Evolutionary conservation across 1,140 invertebrate species (phyloP).

Genomic region (Hyposmocoma kahamanoa): DNA sequence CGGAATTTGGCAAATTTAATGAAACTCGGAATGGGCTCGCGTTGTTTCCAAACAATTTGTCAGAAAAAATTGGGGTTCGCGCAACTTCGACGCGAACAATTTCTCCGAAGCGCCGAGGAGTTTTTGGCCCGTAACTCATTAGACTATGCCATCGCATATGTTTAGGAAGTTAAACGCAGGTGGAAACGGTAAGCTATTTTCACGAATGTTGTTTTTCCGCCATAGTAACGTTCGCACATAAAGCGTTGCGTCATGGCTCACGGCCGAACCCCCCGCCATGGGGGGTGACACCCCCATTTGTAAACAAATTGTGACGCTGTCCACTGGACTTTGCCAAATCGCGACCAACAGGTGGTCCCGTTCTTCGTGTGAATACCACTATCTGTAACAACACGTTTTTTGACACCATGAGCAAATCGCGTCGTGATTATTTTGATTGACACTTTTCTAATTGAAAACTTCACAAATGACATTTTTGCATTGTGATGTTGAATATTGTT

Average conservation of each 20-base stretch:
- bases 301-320: constrained; percentile 65
- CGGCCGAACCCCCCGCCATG: constrained; percentile 24
- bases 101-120: too few relatives aligned
- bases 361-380: constrained; percentile 7
- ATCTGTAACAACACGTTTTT: neutral
- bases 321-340: constrained; percentile 51
- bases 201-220: constrained; percentile 58
- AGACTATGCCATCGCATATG: too few relatives aligned
- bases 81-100: too few relatives aligned
- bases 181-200: constrained; percentile 61
- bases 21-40: neutral
- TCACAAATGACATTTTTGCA: neutral
- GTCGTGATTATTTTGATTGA: too few relatives aligned
- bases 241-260: constrained; percentile 58
- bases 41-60: neutral
- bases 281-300: constrained; percentile 51
- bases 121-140: too few relatives aligned
- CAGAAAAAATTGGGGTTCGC: too few relatives aligned
- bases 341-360: constrained; percentile 59
- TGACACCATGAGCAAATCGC: neutral
- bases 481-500: neutral
- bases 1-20: neutral
- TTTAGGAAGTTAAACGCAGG: too few relatives aligned
- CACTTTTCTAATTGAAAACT: too few relatives aligned
- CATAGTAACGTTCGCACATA: constrained; percentile 57